A percentile compares a stretch with the other conserved stretches of the same genome.
These are phyloP conservation scores for Grantiella picta DNA, from an alignment of 2,113 vertebrate genomes.

Conservation along the genomic window DNA sequence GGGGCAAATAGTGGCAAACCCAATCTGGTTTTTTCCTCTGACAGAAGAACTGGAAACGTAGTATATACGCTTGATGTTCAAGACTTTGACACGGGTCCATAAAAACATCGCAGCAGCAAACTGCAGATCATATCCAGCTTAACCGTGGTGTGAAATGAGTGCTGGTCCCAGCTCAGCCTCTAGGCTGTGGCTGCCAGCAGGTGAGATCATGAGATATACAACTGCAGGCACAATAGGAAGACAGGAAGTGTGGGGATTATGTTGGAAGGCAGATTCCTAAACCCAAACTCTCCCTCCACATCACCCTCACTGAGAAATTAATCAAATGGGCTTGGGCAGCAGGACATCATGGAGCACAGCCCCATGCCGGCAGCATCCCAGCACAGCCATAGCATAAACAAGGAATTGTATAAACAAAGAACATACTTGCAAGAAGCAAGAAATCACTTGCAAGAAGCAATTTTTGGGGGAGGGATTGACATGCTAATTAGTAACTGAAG, in stretches of 20 bases:
- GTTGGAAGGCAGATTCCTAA: neutral
- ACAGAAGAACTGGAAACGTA: neutral
- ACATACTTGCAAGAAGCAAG: neutral
- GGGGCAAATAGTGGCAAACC: neutral
- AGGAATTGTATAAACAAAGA: neutral
- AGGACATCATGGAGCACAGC: neutral
- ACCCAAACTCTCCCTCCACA: neutral
- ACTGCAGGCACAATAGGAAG: neutral
- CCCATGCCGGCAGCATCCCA: fast-evolving
- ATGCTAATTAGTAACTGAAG: neutral
- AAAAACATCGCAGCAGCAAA: neutral
- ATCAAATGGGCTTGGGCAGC: neutral
- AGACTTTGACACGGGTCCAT: neutral
- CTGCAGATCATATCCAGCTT: neutral
- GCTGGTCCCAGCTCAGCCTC: neutral
- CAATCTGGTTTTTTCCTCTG: neutral
- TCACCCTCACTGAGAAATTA: neutral
- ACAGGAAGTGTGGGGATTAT: neutral
- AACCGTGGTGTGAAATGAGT: neutral
- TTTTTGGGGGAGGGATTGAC: neutral
- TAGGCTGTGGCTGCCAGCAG: neutral
- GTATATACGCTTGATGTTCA: neutral
- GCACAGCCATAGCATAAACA: neutral
- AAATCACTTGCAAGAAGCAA: neutral
- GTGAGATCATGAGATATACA: neutral